Evolutionary conservation across 2,113 vertebrate genomes (phyloP).

Genomic region (Mormyrus iriodes): DNA sequence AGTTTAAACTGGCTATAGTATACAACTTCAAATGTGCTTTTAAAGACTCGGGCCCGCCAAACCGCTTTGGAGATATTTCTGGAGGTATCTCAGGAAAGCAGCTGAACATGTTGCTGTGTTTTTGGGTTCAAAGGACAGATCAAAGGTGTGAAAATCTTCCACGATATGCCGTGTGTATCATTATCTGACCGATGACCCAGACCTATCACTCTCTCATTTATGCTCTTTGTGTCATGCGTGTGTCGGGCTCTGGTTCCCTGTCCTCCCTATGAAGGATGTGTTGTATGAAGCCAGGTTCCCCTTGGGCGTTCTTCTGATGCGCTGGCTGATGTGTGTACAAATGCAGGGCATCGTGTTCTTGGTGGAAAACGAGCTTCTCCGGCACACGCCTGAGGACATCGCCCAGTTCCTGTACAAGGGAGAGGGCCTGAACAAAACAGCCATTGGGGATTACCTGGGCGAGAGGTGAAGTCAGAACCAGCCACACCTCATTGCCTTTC

Average conservation of each 20-base stretch:
- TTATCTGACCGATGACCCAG: too few species aligned
- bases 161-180: neutral
- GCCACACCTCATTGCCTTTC: neutral
- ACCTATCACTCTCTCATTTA: neutral
- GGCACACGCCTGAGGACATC: conserved; percentile 77
- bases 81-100: neutral
- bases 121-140: neutral
- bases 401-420: conserved; percentile 88
- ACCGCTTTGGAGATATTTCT: neutral
- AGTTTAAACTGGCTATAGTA: neutral
- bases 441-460: conserved; percentile 85
- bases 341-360: conserved; percentile 78
- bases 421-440: conserved; percentile 86
- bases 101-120: neutral
- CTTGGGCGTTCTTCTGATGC: neutral
- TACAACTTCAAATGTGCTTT: neutral
- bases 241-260: neutral
- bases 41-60: neutral
- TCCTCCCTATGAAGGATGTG: neutral
- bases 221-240: neutral
- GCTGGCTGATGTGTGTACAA: neutral
- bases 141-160: neutral
- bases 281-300: neutral
- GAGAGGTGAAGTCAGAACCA: conserved; percentile 62
- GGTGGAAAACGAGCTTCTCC: conserved; percentile 79